Percentiles rank a stretch among this genome's conserved stretches.
These are phyloP conservation scores for Leptopilina syphax DNA, from an alignment of 2,888 invertebrate genomes.

Conservation along the genomic window DNA sequence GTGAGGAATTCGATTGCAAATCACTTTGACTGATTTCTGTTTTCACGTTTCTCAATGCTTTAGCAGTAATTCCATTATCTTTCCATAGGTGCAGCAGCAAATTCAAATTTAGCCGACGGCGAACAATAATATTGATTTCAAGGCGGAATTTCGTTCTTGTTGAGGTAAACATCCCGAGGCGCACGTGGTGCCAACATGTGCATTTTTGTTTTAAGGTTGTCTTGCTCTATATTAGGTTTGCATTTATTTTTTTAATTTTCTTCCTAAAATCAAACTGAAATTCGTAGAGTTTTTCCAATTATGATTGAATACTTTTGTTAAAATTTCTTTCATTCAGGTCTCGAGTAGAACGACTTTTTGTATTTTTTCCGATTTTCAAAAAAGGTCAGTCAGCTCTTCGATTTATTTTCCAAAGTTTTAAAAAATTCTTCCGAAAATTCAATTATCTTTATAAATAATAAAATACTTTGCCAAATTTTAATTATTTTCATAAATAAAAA, in stretches of 20 bases:
- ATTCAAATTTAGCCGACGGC: conserved; percentile 57
- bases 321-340: too few relatives aligned
- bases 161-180: conserved; percentile 71
- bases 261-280: too few relatives aligned
- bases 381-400: too few relatives aligned
- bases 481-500: too few relatives aligned
- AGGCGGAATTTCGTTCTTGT: conserved; percentile 70
- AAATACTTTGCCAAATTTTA: too few relatives aligned
- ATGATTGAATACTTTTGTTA: too few relatives aligned
- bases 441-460: too few relatives aligned
- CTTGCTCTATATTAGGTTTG: neutral
- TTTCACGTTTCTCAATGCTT: conserved; percentile 40
- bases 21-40: conserved; percentile 42
- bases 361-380: too few relatives aligned
- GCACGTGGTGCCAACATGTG: conserved; percentile 73
- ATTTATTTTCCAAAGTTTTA: too few relatives aligned
- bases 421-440: too few relatives aligned
- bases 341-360: too few relatives aligned
- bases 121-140: conserved; percentile 62
- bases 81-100: conserved; percentile 25
- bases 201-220: conserved; percentile 31
- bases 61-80: conserved; percentile 45
- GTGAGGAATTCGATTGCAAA: conserved; percentile 13
- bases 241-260: neutral
- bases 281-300: too few relatives aligned